A percentile compares a stretch with the other conserved stretches of the same genome.
These are phyloP conservation scores for Bufo bufo DNA, from an alignment of 2,113 vertebrate genomes.

Conservation along the genomic window DNA sequence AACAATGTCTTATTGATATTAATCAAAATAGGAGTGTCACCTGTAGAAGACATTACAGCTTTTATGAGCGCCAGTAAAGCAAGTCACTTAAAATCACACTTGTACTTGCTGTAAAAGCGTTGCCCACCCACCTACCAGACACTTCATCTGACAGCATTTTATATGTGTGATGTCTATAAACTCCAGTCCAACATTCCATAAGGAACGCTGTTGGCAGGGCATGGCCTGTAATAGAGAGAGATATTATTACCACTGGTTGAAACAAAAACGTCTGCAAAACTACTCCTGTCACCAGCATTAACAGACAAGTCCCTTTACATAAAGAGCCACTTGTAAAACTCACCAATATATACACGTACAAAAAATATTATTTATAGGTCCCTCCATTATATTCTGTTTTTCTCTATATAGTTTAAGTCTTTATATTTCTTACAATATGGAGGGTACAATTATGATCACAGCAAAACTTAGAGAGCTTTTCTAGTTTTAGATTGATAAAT, in stretches of 20 bases:
- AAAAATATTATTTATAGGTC: no score
- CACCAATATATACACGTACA: background rate
- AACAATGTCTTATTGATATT: background rate
- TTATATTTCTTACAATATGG: no score
- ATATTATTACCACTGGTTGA: background rate
- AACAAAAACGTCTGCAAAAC: constrained; percentile 4
- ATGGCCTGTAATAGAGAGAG: background rate
- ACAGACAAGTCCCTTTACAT: background rate
- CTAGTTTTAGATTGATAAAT: no score
- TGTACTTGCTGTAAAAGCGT: background rate
- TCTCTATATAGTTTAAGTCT: no score
- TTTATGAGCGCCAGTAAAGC: constrained; percentile 13
- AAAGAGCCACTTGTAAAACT: background rate
- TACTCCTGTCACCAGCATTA: background rate
- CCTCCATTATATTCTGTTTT: background rate
- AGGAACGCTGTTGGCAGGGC: constrained; percentile 6
- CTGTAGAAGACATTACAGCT: constrained; percentile 29
- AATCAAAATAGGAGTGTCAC: background rate
- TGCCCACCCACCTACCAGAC: constrained; percentile 31
- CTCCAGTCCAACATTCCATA: constrained; percentile 34
- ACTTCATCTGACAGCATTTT: constrained; percentile 30
- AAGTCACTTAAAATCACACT: constrained; percentile 35
- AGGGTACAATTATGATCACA: no score
- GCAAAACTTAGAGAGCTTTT: no score
- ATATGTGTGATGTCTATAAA: constrained; percentile 42